These are phyloP conservation scores for Stenchaetothrips biformis DNA, from an alignment of 2,888 invertebrate species.

Conservation along the genomic window DNA sequence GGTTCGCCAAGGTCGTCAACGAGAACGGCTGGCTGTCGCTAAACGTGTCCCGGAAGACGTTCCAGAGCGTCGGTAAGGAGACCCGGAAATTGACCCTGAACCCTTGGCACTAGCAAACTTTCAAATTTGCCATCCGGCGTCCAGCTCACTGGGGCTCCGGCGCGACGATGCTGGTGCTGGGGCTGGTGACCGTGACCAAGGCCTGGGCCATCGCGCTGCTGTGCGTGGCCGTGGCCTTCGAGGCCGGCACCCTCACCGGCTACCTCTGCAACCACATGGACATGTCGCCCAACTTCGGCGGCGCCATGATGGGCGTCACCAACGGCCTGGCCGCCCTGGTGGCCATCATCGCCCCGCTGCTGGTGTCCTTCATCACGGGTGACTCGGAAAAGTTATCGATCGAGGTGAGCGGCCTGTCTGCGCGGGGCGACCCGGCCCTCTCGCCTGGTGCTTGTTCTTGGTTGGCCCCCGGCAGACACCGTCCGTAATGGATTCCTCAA, in stretches of 20 bases:
- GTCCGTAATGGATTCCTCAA: background rate
- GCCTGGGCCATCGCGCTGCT: slow-evolving; percentile 59
- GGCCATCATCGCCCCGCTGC: slow-evolving; percentile 71
- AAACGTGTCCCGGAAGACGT: background rate
- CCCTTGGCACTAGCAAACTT: background rate
- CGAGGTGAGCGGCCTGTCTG: background rate
- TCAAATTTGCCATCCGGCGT: background rate
- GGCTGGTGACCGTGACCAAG: slow-evolving; percentile 42
- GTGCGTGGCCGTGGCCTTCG: slow-evolving; percentile 66
- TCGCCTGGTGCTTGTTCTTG: background rate
- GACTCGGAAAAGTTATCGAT: background rate
- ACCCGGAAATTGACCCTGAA: background rate
- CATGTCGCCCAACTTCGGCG: slow-evolving; percentile 76
- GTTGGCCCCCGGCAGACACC: background rate
- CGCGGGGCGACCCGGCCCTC: background rate
- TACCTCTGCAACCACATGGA: slow-evolving; percentile 69
- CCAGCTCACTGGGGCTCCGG: slow-evolving; percentile 43
- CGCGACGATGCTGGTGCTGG: slow-evolving; percentile 45
- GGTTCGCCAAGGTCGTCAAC: slow-evolving; percentile 9
- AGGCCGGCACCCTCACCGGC: slow-evolving; percentile 69
- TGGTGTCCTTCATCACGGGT: slow-evolving; percentile 51
- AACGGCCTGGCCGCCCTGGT: slow-evolving; percentile 71
- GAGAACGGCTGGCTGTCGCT: background rate
- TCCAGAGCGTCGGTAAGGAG: background rate
- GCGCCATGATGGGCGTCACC: slow-evolving; percentile 78